Percentiles rank a stretch among this genome's conserved stretches.
These are phyloP conservation scores for Drosophila pseudotalamancana DNA, from an alignment of 2,888 invertebrate genomes.

Conservation along the genomic window DNA sequence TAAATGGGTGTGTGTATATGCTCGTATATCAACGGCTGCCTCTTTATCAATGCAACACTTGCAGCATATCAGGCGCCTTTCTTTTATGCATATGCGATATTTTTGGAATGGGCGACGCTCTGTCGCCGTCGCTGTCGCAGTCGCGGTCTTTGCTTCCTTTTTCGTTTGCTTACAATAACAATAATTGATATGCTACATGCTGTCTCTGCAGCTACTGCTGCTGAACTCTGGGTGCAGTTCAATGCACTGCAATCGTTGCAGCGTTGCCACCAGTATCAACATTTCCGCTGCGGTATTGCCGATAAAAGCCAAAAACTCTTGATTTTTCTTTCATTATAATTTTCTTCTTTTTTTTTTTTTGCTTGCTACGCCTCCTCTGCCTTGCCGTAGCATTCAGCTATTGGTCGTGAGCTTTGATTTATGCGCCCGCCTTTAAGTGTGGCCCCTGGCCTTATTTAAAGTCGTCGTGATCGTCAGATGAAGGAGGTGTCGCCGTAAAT, in stretches of 20 bases:
- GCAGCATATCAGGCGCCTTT: slow-evolving; percentile 43
- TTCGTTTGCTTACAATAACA: slow-evolving; percentile 49
- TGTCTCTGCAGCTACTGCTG: slow-evolving; percentile 9
- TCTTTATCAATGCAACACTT: slow-evolving; percentile 46
- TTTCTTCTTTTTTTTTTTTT: neutral
- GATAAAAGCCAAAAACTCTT: slow-evolving; percentile 46
- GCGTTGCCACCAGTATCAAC: slow-evolving; percentile 36
- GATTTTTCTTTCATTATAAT: neutral
- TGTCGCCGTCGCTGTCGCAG: slow-evolving; percentile 20
- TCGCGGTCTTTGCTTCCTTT: slow-evolving; percentile 34
- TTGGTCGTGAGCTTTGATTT: slow-evolving; percentile 49
- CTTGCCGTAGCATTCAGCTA: slow-evolving; percentile 34
- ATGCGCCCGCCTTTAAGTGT: slow-evolving; percentile 50
- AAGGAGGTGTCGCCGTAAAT: slow-evolving; percentile 51
- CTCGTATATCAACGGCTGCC: slow-evolving; percentile 24
- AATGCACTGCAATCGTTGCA: slow-evolving; percentile 46
- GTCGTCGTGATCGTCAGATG: slow-evolving; percentile 37
- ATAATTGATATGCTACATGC: slow-evolving; percentile 65
- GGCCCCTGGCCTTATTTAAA: slow-evolving; percentile 39
- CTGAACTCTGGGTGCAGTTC: slow-evolving; percentile 50
- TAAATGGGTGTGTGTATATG: slow-evolving; percentile 1
- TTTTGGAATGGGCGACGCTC: slow-evolving; percentile 43
- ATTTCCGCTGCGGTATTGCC: slow-evolving; percentile 47
- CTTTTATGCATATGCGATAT: slow-evolving; percentile 38
- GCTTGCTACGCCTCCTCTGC: neutral